Evolutionary conservation across 2,113 vertebrate genomes (phyloP).

Genomic region (Xenopus tropicalis): DNA sequence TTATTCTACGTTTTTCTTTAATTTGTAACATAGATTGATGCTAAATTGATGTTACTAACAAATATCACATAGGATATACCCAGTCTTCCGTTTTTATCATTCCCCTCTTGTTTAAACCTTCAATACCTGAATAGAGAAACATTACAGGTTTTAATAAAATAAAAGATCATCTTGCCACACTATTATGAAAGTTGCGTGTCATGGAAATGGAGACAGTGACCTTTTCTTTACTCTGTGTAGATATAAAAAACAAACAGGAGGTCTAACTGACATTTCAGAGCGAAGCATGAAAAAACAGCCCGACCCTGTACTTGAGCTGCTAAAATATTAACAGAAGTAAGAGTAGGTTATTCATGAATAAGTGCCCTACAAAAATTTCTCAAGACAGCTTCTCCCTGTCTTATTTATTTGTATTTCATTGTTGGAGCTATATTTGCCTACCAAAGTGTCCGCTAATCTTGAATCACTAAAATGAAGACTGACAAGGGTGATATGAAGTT

Average conservation of each 20-base stretch:
- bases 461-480: neutral
- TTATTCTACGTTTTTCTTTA: no score
- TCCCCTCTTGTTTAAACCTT: no score
- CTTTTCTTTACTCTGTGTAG: slow-evolving; percentile 25
- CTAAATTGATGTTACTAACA: no score
- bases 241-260: slow-evolving; percentile 28
- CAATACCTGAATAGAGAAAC: no score
- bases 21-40: no score
- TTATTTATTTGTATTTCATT: neutral
- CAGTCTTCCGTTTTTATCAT: no score
- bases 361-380: slow-evolving; percentile 49
- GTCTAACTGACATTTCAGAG: slow-evolving; percentile 52
- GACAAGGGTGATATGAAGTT: no score
- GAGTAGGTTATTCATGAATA: slow-evolving; percentile 46
- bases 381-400: slow-evolving; percentile 41
- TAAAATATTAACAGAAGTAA: slow-evolving; percentile 59
- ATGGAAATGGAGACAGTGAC: slow-evolving; percentile 42
- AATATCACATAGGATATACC: no score
- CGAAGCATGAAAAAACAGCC: slow-evolving; percentile 57
- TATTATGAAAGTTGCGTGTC: slow-evolving; percentile 43
- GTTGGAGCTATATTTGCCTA: no score
- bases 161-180: slow-evolving; percentile 6
- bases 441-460: neutral
- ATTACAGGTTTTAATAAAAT: neutral
- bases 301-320: slow-evolving; percentile 53